Percentiles rank a stretch among this genome's conserved stretches.
These are phyloP conservation scores for Helicoverpa assulta DNA, from an alignment of 2,888 invertebrate genomes.

Conservation along the genomic window DNA sequence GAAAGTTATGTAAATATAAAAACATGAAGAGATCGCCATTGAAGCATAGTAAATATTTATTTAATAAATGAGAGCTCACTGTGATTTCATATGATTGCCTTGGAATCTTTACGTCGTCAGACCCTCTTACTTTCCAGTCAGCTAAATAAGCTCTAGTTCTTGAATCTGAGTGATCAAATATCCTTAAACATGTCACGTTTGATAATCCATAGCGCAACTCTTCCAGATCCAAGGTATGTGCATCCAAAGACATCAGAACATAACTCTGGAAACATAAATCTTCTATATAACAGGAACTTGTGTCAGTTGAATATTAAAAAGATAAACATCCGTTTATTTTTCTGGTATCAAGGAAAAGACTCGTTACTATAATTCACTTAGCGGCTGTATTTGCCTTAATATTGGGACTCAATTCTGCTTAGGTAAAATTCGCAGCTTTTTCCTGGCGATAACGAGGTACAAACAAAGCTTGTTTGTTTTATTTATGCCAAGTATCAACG, in stretches of 20 bases:
- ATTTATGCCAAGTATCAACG: neutral
- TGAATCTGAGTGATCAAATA: conserved; percentile 91
- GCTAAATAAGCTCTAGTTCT: conserved; percentile 86
- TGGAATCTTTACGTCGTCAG: conserved; percentile 77
- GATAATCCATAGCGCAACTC: conserved; percentile 91
- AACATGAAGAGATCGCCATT: too few species aligned
- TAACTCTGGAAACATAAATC: conserved; percentile 78
- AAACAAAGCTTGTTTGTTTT: conserved; percentile 19
- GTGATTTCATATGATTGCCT: conserved; percentile 79
- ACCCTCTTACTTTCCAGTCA: conserved; percentile 83
- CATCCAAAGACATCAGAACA: conserved; percentile 89
- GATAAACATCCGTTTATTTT: neutral
- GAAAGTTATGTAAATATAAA: neutral
- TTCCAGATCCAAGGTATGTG: conserved; percentile 92
- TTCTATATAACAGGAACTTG: neutral
- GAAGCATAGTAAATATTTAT: too few species aligned
- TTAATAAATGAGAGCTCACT: conserved; percentile 64
- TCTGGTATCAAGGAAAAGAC: neutral
- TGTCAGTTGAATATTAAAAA: neutral
- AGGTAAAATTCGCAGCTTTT: conserved; percentile 12
- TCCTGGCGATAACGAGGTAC: conserved; percentile 12
- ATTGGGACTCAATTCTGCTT: conserved; percentile 15
- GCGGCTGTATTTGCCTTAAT: conserved; percentile 19
- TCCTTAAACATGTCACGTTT: conserved; percentile 92
- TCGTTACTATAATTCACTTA: conserved; percentile 29